These are phyloP conservation scores for Lasioglossum pauxillum DNA, from an alignment of 2,888 invertebrate species.

Conservation along the genomic window DNA sequence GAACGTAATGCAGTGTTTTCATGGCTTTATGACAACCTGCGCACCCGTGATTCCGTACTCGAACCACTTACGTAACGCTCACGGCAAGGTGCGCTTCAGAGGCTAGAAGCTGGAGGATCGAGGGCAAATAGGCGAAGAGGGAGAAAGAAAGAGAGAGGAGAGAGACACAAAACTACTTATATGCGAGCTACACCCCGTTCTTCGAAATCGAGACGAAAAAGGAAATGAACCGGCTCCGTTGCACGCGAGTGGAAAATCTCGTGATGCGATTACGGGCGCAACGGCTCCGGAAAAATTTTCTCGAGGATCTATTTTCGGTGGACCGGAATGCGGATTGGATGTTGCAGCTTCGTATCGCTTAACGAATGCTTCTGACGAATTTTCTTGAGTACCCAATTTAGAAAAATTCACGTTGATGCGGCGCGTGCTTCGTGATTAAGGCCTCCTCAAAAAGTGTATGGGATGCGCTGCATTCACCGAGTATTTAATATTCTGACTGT, in stretches of 20 bases:
- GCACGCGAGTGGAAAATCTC: slow-evolving; percentile 51
- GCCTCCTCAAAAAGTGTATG: neutral
- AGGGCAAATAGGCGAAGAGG: neutral
- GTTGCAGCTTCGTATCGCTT: neutral
- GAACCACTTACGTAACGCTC: slow-evolving; percentile 44
- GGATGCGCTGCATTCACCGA: neutral
- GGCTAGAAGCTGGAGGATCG: neutral
- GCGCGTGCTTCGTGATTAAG: neutral
- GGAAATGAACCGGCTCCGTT: slow-evolving; percentile 54
- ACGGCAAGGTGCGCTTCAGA: slow-evolving; percentile 26
- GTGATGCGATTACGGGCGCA: neutral
- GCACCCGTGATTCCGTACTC: slow-evolving; percentile 37
- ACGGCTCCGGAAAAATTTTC: neutral
- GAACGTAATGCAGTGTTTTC: slow-evolving; percentile 43
- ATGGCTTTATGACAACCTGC: slow-evolving; percentile 34
- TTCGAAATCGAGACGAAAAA: slow-evolving; percentile 66
- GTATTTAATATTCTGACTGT: neutral
- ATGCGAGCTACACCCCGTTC: slow-evolving; percentile 45
- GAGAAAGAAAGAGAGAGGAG: neutral
- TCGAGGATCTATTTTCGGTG: neutral
- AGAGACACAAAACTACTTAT: slow-evolving; percentile 36
- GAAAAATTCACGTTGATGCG: neutral
- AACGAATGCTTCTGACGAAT: neutral
- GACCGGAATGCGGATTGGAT: neutral
- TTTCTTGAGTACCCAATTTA: neutral